Conservation (phyloP, 2,888 invertebrate species). For the Trachelus troglodyta region DNA sequence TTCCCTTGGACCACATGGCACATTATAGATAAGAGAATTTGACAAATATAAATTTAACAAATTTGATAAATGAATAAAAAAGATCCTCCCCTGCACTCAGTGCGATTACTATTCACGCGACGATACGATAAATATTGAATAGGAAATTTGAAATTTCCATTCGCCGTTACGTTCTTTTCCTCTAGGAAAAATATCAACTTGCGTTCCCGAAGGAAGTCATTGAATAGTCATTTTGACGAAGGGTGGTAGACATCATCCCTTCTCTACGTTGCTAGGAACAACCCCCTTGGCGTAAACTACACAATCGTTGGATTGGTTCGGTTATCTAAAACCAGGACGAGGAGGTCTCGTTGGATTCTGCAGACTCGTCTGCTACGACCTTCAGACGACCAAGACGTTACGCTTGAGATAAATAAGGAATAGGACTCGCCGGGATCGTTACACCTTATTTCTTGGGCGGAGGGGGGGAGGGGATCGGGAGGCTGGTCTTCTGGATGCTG, state of each 20-base stretch:
- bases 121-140: neutral
- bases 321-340: neutral
- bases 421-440: conserved; percentile 25
- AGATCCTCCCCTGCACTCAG: neutral
- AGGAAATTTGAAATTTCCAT: neutral
- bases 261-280: neutral
- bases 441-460: conserved; percentile 20
- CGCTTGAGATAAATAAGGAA: conserved; percentile 24
- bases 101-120: neutral
- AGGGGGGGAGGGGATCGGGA: conserved; percentile 1
- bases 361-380: neutral
- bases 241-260: neutral
- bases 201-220: neutral
- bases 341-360: neutral
- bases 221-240: neutral
- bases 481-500: neutral
- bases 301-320: neutral
- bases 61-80: neutral
- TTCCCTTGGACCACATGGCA: neutral
- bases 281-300: neutral
- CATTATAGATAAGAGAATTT: neutral
- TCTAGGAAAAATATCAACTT: neutral
- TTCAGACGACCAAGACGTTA: conserved; percentile 11
- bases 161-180: neutral
- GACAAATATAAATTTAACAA: neutral